Evolutionary conservation across 2,113 vertebrate species (phyloP), one percentile per base, ranked within the genome.

Genomic region (Probosciger aterrimus): DNA sequence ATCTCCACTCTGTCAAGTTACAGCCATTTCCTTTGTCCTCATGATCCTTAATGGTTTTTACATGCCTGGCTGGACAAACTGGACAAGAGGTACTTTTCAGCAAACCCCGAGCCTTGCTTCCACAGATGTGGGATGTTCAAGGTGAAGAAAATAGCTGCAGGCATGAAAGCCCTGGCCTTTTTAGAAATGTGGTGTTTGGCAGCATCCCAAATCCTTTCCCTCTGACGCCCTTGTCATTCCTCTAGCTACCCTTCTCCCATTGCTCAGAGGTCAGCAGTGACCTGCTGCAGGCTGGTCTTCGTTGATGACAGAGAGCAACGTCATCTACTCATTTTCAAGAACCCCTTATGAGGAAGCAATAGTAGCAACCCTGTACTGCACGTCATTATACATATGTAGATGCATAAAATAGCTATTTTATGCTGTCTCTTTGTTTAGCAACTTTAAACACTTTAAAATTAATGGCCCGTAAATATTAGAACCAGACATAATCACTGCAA

Each of bases 331-430:
- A 0, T 15, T 25, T 14, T 14, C 46, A 13, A 6, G 43, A 50
- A 10, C 2, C 3, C 74, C 81, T 46, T 24, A 33, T 2, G 71
- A 57, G 50, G 91, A 27, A 73, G 33, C 80, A 69, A 28, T 3
- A 19, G 82, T 7, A 68, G 77, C 41, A 3, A 3, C 3, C 43
- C 44, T 22, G 2, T 18, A 1, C 76, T 16, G 73, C 68, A 6
- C 35, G 0, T 11, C 63, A 3, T 43, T 31, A 18, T 2, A 0
- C 31, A 3, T 27, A 19, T 7, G 57, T 4, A 7, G 1, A 4
- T 2, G 7, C 77, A 65, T 11, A 12, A 65, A 83, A 30, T 0
- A 50, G 25, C 41, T 18, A 2, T 35, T 88, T n/a, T 9, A 1
- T 1, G 14, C 47, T 1, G 16, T 8, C 60, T 68, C 91, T 79